These are phyloP conservation scores for Eurystomus glaucurus DNA, from an alignment of 2,797 vertebrate species.

Conservation along the genomic window DNA sequence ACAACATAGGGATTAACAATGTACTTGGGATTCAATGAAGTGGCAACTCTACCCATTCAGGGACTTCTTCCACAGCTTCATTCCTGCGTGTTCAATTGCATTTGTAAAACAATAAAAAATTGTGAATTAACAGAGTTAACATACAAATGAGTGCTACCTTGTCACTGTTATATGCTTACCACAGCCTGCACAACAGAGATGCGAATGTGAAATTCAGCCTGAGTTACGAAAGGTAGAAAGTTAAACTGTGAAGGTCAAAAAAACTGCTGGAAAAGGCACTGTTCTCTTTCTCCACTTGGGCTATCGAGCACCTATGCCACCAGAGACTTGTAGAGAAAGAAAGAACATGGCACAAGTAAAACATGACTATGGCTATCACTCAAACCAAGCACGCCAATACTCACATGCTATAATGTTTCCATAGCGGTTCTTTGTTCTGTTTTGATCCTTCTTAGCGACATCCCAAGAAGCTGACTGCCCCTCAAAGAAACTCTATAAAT, in stretches of 20 bases:
- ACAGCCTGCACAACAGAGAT: neutral
- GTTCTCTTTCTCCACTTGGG: neutral
- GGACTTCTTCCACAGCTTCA: neutral
- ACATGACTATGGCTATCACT: neutral
- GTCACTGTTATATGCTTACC: constrained; percentile 39
- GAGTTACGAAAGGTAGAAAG: constrained; percentile 39
- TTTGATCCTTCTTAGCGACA: constrained; percentile 99
- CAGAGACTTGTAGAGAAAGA: neutral
- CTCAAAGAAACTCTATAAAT: constrained; percentile 97
- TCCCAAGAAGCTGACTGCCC: constrained; percentile 99
- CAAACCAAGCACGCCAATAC: constrained; percentile 71
- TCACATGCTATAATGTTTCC: constrained; percentile 99
- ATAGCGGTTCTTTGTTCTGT: constrained; percentile 99
- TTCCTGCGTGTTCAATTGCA: neutral
- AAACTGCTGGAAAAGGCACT: constrained; percentile 1
- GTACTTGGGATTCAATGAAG: neutral
- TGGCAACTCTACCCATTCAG: neutral
- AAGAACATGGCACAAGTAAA: neutral
- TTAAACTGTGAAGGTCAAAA: constrained; percentile 7
- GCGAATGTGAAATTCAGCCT: constrained; percentile 48
- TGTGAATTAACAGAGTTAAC: neutral
- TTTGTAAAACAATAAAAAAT: constrained; percentile 5
- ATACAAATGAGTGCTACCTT: neutral
- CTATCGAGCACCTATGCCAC: neutral
- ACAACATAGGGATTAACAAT: neutral